These are phyloP conservation scores for Drosophila gunungcola DNA, from an alignment of 1,140 invertebrate species.

Conservation along the genomic window DNA sequence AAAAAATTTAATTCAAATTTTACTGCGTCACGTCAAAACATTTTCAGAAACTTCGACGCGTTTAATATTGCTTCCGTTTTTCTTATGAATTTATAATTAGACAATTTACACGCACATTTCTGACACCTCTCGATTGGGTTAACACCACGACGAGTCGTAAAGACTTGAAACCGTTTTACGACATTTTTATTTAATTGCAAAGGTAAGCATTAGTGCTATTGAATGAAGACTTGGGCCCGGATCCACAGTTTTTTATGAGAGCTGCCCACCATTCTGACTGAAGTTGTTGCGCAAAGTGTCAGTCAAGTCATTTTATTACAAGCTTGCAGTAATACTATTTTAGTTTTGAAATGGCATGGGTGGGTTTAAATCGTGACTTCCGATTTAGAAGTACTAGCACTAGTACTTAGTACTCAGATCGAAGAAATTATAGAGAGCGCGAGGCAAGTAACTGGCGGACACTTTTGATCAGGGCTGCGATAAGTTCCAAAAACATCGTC, in stretches of 20 bases:
- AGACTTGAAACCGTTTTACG: conserved; percentile 64
- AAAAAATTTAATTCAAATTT: conserved; percentile 72
- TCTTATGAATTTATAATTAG: conserved; percentile 79
- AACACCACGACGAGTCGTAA: conserved; percentile 48
- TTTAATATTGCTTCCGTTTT: conserved; percentile 20
- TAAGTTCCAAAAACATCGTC: too few relatives aligned
- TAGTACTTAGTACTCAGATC: too few relatives aligned
- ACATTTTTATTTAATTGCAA: conserved; percentile 80
- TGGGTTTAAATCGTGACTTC: conserved; percentile 2
- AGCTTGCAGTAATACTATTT: conserved; percentile 57
- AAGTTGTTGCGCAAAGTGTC: conserved; percentile 51
- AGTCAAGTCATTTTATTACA: conserved; percentile 58
- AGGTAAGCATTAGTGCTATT: conserved; percentile 57
- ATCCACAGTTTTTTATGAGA: conserved; percentile 53
- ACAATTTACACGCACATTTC: conserved; percentile 70
- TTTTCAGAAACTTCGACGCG: conserved; percentile 7
- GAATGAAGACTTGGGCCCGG: conserved; percentile 20
- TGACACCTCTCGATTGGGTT: conserved; percentile 69
- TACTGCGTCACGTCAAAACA: conserved; percentile 58
- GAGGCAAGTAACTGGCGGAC: too few relatives aligned
- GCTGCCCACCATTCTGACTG: conserved; percentile 43
- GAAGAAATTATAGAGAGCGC: too few relatives aligned
- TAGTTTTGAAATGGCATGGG: conserved; percentile 29
- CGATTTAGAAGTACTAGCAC: neutral
- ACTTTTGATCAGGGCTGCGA: too few relatives aligned